Base-by-base conservation (phyloP, 2,113 vertebrate genomes). In the Stomatorhinus ivindoensis region DNA sequence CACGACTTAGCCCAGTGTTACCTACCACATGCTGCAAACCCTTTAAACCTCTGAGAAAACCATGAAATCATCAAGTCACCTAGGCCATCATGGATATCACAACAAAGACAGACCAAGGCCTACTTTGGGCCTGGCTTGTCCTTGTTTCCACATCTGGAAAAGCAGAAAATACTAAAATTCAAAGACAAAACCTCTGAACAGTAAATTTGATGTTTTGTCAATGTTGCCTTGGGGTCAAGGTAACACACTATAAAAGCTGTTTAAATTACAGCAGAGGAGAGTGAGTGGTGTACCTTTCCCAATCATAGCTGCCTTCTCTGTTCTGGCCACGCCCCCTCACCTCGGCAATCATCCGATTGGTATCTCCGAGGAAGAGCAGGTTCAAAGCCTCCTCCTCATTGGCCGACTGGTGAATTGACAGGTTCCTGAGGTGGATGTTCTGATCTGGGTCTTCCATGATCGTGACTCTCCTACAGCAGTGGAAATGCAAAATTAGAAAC, bases 261-360 rank as follows among this genome's bases (percentile, higher is more conserved):
- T 90, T 89, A 51, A 55, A 87, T 69, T 27, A 53, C 46, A 90
- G 85, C 69, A 53, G 88, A 87, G 83, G 87, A 11, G 90, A 86
- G 55, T 82, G 46, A 55, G 39, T 6, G 35, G 24, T 69, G 27
- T 31, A 31, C n/a, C n/a, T 69, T 13, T 69, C 61, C 61, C 27
- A 69, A 35, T 53, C 19, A 47, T 44, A 87, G 31, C 47, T 55
- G 47, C 27, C 24, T 24, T 83, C 46, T 84, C 51, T 39, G 27
- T 55, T 44, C 76, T 87, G 44, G 80, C 61, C 47, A 84, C 21
- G 21, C 17, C 90, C 65, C 65, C 93, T 95, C 91, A 99, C 98
- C 95, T 99, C 98, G 86, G 98, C 97, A 91, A 99, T 98, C 96
- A 99, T 98, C 51, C 98, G 97, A 93, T 99, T 99, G 87, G 98